Evolutionary conservation across 2,797 vertebrate species (phyloP).

Genomic region (Acrossocheilus fasciatus): DNA sequence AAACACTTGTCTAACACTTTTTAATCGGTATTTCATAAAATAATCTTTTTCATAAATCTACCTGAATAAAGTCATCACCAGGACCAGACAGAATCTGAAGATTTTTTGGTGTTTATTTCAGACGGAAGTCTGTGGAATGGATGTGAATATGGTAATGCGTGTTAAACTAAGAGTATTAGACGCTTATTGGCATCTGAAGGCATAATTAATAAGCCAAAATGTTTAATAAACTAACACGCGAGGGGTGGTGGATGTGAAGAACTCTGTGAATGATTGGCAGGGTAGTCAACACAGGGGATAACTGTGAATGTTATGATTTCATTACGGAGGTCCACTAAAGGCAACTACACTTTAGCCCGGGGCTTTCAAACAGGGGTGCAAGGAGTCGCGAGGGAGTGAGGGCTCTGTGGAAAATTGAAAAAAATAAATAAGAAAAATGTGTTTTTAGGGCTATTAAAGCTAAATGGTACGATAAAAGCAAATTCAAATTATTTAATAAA

Average conservation of each 20-base stretch:
- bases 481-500: no score
- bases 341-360: no score
- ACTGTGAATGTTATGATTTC: background rate
- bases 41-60: constrained; percentile 26
- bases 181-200: constrained; percentile 15
- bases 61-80: constrained; percentile 11
- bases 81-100: background rate
- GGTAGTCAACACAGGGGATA: background rate
- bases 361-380: no score
- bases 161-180: background rate
- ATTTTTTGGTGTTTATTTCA: background rate
- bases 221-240: background rate
- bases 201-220: constrained; percentile 24
- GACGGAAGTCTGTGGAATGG: background rate
- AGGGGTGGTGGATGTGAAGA: background rate
- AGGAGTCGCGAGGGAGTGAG: no score
- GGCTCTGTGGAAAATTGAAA: background rate
- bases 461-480: background rate
- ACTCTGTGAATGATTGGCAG: background rate
- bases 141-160: background rate
- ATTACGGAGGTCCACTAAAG: background rate
- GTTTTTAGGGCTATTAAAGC: background rate
- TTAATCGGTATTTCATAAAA: constrained; percentile 37
- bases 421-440: no score
- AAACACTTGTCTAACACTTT: constrained; percentile 36